A percentile compares a stretch with the other conserved stretches of the same genome.
phyloP scores from a whole-genome alignment of 2,797 vertebrate genomes.

The Sylvilagus floridanus region DNA sequence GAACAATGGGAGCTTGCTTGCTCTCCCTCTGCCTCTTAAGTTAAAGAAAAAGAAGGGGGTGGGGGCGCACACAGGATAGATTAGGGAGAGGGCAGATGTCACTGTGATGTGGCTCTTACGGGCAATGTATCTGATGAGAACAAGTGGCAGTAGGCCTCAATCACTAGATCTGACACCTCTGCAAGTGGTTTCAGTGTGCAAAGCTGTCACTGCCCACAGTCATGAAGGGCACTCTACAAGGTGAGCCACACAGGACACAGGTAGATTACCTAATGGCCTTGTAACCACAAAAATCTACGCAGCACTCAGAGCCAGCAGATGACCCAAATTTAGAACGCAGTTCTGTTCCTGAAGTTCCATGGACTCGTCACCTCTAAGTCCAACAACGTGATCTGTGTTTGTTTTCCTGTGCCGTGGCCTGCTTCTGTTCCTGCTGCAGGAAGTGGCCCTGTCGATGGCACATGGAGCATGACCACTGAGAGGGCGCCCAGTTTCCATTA shows the following conservation, averaged over 20 bases:
- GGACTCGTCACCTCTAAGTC: neutral
- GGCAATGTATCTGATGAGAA: fast-evolving
- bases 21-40: too few species aligned
- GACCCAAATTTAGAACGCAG: neutral
- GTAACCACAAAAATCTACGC: neutral
- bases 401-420: neutral
- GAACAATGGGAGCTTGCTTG: too few species aligned
- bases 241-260: neutral
- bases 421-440: neutral
- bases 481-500: neutral
- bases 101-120: too few species aligned
- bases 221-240: neutral
- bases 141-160: fast-evolving
- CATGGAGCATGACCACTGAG: fast-evolving
- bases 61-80: too few species aligned
- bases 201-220: neutral
- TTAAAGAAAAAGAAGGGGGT: too few species aligned
- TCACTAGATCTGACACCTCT: fast-evolving
- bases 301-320: neutral
- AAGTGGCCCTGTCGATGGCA: neutral
- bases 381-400: neutral
- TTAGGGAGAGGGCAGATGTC: neutral
- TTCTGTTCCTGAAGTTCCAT: neutral
- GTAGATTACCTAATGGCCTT: neutral
- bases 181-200: neutral